These are phyloP conservation scores for Hoplodrina blanda DNA, from an alignment of 2,888 invertebrate species.

Conservation along the genomic window DNA sequence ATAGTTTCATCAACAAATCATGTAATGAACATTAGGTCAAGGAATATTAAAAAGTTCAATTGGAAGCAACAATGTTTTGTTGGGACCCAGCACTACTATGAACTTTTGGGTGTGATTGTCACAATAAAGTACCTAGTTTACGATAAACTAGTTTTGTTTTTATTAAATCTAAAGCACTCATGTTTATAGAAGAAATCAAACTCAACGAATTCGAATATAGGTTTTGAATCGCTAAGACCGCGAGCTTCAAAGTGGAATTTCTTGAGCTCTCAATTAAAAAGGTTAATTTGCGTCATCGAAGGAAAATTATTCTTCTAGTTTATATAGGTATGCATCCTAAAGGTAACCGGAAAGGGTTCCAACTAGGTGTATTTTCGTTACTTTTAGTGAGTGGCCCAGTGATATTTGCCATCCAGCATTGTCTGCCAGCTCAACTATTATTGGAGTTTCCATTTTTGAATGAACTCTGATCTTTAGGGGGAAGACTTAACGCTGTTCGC, in stretches of 20 bases:
- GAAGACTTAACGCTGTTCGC: conserved; percentile 9
- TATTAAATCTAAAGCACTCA: conserved; percentile 12
- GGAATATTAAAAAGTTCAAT: conserved; percentile 69
- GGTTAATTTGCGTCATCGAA: conserved; percentile 14
- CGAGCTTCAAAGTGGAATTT: conserved; percentile 28
- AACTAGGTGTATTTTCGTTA: conserved; percentile 68
- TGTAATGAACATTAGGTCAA: conserved; percentile 65
- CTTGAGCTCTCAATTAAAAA: conserved; percentile 34
- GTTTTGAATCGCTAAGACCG: conserved; percentile 18
- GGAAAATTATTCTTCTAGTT: conserved; percentile 15
- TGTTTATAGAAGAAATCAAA: conserved; percentile 1
- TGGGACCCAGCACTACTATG: conserved; percentile 1
- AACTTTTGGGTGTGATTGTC: conserved; percentile 10
- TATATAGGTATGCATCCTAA: not conserved
- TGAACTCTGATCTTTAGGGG: conserved; percentile 79
- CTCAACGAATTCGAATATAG: conserved; percentile 15
- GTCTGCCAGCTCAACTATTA: conserved; percentile 84
- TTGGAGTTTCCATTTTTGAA: conserved; percentile 77
- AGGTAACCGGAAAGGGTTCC: conserved; percentile 5
- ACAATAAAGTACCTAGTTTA: conserved; percentile 5
- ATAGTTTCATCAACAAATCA: conserved; percentile 57
- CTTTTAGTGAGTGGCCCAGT: conserved; percentile 81
- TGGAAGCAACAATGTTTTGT: conserved; percentile 42
- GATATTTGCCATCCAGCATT: conserved; percentile 82
- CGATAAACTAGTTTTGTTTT: not conserved